Conservation (phyloP, 2,113 vertebrate genomes). For the Eurystomus gularis region DNA sequence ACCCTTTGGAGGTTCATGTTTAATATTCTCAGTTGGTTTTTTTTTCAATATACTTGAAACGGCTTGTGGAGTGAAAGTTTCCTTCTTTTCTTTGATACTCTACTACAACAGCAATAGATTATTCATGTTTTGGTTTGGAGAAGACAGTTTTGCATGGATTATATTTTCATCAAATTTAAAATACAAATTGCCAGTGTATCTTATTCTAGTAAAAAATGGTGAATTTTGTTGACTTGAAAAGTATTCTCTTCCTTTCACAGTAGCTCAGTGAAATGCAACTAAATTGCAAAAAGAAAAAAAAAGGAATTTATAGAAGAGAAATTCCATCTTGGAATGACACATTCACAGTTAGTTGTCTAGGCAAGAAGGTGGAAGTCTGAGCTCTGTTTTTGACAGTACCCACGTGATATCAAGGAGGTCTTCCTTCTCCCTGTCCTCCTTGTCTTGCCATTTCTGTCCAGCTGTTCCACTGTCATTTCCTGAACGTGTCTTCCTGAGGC, state of each 20-base stretch:
- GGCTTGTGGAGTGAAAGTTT: not conserved
- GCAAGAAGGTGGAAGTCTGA: not conserved
- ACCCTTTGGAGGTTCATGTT: not conserved
- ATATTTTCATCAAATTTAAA: not conserved
- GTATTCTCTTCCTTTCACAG: not conserved
- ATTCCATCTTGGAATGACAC: no score
- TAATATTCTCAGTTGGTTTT: not conserved
- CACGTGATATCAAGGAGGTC: not conserved
- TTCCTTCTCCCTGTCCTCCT: not conserved
- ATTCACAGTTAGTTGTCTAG: not conserved
- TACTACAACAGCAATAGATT: not conserved
- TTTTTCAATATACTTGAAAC: not conserved
- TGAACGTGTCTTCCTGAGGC: not conserved
- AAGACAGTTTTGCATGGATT: not conserved
- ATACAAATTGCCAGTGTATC: not conserved
- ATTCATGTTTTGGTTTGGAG: not conserved
- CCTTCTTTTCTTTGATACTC: not conserved
- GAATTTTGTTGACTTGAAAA: not conserved
- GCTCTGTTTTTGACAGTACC: not conserved
- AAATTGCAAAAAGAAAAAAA: not conserved
- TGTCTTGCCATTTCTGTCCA: not conserved
- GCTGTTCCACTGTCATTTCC: not conserved
- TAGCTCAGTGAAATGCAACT: not conserved
- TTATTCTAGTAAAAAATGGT: not conserved
- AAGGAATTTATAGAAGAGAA: not conserved